phyloP scores from a whole-genome alignment of 2,888 invertebrate species.

The Lasioglossum vierecki region DNA sequence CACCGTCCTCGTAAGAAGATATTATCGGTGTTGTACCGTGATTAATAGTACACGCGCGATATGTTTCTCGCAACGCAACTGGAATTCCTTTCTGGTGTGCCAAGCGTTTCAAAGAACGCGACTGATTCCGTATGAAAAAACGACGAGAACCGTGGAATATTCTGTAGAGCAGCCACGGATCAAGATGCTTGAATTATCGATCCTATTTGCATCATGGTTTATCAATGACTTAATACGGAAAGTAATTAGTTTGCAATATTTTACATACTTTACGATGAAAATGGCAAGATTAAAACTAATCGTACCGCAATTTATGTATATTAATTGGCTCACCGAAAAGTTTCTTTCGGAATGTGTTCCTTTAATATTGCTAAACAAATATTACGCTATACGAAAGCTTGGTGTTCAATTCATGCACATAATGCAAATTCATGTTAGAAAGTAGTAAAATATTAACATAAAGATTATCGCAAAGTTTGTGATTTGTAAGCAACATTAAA shows the following conservation, averaged over 20 bases:
- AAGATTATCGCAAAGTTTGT: no score
- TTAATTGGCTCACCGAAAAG: no score
- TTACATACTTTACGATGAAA: not conserved
- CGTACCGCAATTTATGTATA: no score
- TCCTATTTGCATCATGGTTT: not conserved
- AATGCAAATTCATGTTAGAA: no score
- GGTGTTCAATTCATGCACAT: no score
- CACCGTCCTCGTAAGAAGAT: slow-evolving; percentile 13
- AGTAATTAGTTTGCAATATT: not conserved
- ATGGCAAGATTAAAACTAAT: not conserved
- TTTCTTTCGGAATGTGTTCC: no score
- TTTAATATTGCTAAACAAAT: no score
- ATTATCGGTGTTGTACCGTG: slow-evolving; percentile 30
- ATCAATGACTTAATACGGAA: not conserved
- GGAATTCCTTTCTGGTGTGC: slow-evolving; percentile 14
- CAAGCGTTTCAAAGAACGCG: not conserved
- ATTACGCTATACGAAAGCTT: no score
- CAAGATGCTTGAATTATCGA: not conserved
- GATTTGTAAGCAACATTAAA: no score
- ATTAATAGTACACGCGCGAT: slow-evolving; percentile 36
- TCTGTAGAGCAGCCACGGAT: not conserved
- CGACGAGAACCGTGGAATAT: not conserved
- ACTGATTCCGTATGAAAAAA: not conserved
- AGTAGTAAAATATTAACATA: no score
- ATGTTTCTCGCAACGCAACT: not conserved